These are phyloP conservation scores for Pteropus alecto DNA, from an alignment of 2,113 vertebrate genomes.

Conservation along the genomic window DNA sequence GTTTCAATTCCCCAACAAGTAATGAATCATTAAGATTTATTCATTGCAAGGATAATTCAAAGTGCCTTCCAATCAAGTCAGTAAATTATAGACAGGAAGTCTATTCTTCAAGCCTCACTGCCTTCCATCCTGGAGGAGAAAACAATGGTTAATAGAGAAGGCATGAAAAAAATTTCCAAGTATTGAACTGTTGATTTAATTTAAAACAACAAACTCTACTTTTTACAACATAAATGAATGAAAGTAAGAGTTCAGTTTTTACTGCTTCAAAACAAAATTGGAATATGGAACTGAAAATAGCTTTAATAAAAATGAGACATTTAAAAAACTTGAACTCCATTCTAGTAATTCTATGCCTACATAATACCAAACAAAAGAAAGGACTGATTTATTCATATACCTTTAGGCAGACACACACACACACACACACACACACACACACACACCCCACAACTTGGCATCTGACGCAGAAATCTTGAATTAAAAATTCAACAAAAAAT, in stretches of 20 bases:
- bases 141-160: conserved; percentile 16
- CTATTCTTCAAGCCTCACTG: conserved; percentile 31
- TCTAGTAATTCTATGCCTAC: neutral
- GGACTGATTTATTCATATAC: neutral
- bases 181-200: conserved; percentile 15
- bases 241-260: neutral
- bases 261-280: conserved; percentile 29
- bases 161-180: neutral
- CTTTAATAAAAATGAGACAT: conserved; percentile 34
- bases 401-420: neutral
- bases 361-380: neutral
- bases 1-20: conserved; percentile 74
- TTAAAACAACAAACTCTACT: neutral
- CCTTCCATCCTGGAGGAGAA: neutral
- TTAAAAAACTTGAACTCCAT: neutral
- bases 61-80: conserved; percentile 76
- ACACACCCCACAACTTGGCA: neutral
- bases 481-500: conserved; percentile 18
- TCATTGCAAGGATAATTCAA: conserved; percentile 66
- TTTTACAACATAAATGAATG: conserved; percentile 40
- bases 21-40: conserved; percentile 72
- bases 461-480: conserved; percentile 3
- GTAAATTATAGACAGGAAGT: conserved; percentile 66
- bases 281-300: conserved; percentile 17
- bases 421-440: neutral